Evolutionary conservation across 1,140 invertebrate genomes (phyloP), one percentile per base, ranked within the genome.

Genomic region (fruit fly (Drosophila melanogaster)): DNA sequence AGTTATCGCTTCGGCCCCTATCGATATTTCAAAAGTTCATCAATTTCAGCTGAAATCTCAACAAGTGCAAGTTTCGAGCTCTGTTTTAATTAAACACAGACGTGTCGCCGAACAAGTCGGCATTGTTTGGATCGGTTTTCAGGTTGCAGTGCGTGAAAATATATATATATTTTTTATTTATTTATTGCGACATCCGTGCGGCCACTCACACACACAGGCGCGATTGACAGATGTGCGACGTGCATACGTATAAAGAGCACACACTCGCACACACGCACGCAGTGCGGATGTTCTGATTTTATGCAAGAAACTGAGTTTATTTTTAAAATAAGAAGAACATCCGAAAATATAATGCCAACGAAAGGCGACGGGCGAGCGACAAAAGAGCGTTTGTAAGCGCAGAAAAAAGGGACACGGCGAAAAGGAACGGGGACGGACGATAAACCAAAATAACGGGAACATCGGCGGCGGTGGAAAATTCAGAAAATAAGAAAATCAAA

Each of bases 281-380:
- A 51, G 59, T 50, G 44, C 43, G 35, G 70, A 57, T 66, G 71
- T 76, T 66, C 71, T 67, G 72, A 73, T 73, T 74, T 75, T 61
- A 65, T 77, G 74, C 74, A 77, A 76, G 62, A 77, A 67, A 70
- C 26, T 26, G 62, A 49, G 55, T 61, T 61, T 61, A 62, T 62
- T 62, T 73, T 76, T 77, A 77, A 56, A 77, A 61, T 67, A 77
- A 77, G 74, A 77, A 77, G 47, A 50, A 50, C 55, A 49, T 56
- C 57, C 41, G 49, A 76, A 76, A 76, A 77, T 77, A 77, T 77
- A 77, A 69, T 61, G 62, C 73, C 56, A 69, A 77, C 11, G 17
- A 19, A 44, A 44, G 41, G 41, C 41, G 41, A 19, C 41, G 17
- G 10, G 3, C 17, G 17, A 44, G 41, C 35, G 24, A 41, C 41